Base-by-base conservation (phyloP, 2,113 vertebrate species). In the Brachionichthys hirsutus region DNA sequence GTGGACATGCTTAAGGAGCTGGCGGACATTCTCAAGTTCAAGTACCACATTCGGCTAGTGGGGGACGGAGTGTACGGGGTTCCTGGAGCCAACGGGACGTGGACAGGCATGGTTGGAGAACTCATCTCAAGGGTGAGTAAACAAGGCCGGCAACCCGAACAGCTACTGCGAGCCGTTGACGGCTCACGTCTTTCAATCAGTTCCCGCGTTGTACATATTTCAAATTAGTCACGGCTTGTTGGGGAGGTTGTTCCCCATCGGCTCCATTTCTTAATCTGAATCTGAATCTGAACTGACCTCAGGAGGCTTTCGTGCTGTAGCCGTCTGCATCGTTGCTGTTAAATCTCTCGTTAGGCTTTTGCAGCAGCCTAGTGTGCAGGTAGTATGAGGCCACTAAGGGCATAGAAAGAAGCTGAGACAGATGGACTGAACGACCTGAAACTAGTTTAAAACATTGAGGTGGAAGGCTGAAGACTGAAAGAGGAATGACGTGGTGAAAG, bases 1-100 rank as follows among this genome's bases (percentile, higher is more conserved):
- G 93, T 99, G 88, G 97, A 99, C 91, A 97, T 99, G 95, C 90
- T 99, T 68, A 92, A 94, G 87, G 97, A 99, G 88, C 89, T 99
- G 74, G 94, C 97, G 0, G 93, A 95, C 61, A 95, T 96, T 83
- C 91, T 99, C 54, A 94, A 92, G 46, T 99, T 99, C 92, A 96
- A 97, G 77, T 98, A 98, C 73, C 94, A 93, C 64, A 98, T 99
- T 85, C 94, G 91, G 41, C 92, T 99, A 50, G 97, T 99, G 0
- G 95, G 92, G 0, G 95, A 99, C 0, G 94, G 95, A 0, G 85
- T 95, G 16, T 99, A 98, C 0, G 97, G 96, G 0, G 95, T 97
- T 1, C 92, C 97, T 0, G 95, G 98, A 71, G 88, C 94, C 18
- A 98, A 99, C 0, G 94, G 97, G 73, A 94, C 93, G 0, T 98